phyloP scores from a whole-genome alignment of 2,888 invertebrate genomes.

The Polydrusus cervinus region DNA sequence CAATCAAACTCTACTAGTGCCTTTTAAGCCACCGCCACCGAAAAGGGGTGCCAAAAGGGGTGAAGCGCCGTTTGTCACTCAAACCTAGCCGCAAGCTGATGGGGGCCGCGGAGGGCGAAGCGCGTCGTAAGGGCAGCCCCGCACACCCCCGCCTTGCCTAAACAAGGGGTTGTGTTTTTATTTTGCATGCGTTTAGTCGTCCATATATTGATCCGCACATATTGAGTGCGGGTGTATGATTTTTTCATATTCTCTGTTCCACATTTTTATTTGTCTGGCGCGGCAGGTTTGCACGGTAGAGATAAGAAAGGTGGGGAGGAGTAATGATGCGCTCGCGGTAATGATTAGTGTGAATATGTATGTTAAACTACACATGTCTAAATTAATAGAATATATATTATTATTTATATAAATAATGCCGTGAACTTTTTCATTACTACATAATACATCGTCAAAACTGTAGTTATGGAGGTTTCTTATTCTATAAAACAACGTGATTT shows the following conservation, averaged over 20 bases:
- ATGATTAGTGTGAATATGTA: conserved; percentile 2
- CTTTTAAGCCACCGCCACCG: conserved; percentile 2
- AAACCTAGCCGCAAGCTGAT: conserved; percentile 28
- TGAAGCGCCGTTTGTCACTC: conserved; percentile 29
- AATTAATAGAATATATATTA: too few relatives aligned
- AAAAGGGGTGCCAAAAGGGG: conserved; percentile 29
- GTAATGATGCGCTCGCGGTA: not conserved
- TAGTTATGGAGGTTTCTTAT: too few relatives aligned
- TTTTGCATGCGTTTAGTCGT: conserved; percentile 64
- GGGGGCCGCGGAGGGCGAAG: conserved; percentile 16
- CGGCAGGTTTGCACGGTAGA: not conserved
- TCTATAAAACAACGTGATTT: too few relatives aligned
- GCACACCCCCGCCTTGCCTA: conserved; percentile 55
- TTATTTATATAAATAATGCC: too few relatives aligned
- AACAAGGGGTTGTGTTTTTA: conserved; percentile 67
- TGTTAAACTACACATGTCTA: not conserved
- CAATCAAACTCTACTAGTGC: conserved; percentile 4
- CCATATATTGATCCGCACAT: conserved; percentile 68
- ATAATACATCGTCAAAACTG: too few relatives aligned
- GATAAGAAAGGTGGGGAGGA: conserved; percentile 1
- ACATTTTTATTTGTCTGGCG: conserved; percentile 29
- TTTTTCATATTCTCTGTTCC: conserved; percentile 32
- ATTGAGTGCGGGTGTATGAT: conserved; percentile 56
- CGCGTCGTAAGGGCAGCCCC: conserved; percentile 45
- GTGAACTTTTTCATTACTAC: too few relatives aligned